phyloP scores from a whole-genome alignment of 1,140 invertebrate species.

The Listronotus bonariensis region DNA sequence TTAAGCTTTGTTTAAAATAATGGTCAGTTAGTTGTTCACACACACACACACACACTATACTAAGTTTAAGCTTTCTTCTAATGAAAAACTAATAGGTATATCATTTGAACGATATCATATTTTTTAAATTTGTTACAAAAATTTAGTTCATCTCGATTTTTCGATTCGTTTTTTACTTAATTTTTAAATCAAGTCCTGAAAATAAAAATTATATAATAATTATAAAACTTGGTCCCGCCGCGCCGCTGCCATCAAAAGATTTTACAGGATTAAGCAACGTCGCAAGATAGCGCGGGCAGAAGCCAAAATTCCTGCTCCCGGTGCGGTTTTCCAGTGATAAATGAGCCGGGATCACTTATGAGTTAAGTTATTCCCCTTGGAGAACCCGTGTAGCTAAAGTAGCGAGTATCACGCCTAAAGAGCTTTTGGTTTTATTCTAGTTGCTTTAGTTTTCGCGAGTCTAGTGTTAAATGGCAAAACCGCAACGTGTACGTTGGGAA shows the following conservation, averaged over 20 bases:
- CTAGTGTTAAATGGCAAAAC: constrained; percentile 9
- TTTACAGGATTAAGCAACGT: constrained; percentile 7
- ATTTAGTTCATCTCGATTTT: too few relatives aligned
- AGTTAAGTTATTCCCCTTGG: constrained; percentile 15
- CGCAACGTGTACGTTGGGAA: not conserved
- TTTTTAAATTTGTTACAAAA: too few relatives aligned
- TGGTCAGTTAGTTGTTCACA: too few relatives aligned
- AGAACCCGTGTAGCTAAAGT: constrained; percentile 5
- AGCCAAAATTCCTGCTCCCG: constrained; percentile 8
- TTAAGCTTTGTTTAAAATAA: too few relatives aligned
- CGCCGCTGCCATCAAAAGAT: not conserved
- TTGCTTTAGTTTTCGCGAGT: constrained; percentile 3
- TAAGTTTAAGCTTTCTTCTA: too few relatives aligned
- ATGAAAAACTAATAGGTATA: too few relatives aligned
- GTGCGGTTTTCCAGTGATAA: constrained; percentile 14
- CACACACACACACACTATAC: too few relatives aligned
- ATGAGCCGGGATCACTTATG: constrained; percentile 11
- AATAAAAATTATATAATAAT: not conserved
- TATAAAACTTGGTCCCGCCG: not conserved
- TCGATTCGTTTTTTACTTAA: too few relatives aligned
- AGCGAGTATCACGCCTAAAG: constrained; percentile 9
- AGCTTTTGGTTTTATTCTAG: constrained; percentile 8
- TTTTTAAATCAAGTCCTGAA: not conserved
- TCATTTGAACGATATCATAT: too few relatives aligned
- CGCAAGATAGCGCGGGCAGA: constrained; percentile 1